Evolutionary conservation across 1,140 invertebrate genomes (phyloP), one percentile per base, ranked within the genome.

Genomic region (Caenorhabditis brenneri): DNA sequence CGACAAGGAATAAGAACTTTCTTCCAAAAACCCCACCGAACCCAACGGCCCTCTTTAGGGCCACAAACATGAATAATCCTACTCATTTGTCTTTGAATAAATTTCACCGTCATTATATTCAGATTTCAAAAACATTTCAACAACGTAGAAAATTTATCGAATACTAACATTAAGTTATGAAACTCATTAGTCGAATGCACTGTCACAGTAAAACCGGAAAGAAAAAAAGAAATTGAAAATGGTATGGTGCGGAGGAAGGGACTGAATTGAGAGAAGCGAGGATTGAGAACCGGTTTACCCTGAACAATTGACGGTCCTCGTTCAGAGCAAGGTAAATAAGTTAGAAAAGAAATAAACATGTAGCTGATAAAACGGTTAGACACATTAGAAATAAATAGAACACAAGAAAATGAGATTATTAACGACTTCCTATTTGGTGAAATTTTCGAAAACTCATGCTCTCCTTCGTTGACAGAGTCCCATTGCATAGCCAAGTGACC

Each of bases 21-120:
- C 53, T 55, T 55, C 24, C 53, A 55, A 55, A 55, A 7, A 55
- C 6, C 53, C 65, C 65, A 74, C 65, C 65, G 65, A 74, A 86
- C 85, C 85, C 85, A 86, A 86, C 85, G 84, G 85, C 85, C 85
- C 85, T 86, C 85, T 86, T 86, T 86, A 86, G 85, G 85, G 85
- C 85, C 85, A 86, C 85, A 83, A 85, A 86, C n/a, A n/a, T 51
- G n/a, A n/a, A n/a, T 51, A n/a, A 51, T 51, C 48, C 48, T 6
- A 51, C 19, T 42, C 12, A 19, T 19, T 51, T 51, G 48, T 19
- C 19, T 42, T 42, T 42, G 12, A 42, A 42, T 42, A 42, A 42
- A 42, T 5, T 42, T 42, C 39, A n/a, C 39, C 39, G 12, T 42
- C 39, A 42, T 42, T 42, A n/a, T n/a, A n/a, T n/a, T n/a, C n/a